Evolutionary conservation across 2,797 vertebrate genomes (phyloP), one percentile per base, ranked within the genome.

Genomic region (Enteromius unitaeniatus): DNA sequence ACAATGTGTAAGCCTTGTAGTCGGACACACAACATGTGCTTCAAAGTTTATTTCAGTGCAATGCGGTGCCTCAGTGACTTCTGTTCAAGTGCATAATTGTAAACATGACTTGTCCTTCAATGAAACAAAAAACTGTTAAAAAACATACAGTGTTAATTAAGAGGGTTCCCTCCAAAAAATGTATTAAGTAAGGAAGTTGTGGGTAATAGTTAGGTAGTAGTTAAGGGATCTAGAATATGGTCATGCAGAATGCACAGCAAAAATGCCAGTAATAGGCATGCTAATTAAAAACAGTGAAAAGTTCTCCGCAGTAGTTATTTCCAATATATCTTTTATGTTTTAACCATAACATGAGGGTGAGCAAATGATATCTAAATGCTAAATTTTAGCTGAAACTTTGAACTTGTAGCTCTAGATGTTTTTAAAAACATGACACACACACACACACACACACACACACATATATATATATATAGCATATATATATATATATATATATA

Each of bases 51-150:
- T 37, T 37, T 21, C 3, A 9, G 11, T 45, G 76, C 37, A 55
- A 23, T 5, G 76, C 82, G 17, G 80, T 84, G 85, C 84, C 88
- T 84, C 84, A 74, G 42, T 37, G 23, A 21, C 26, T 86, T 80
- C 15, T 40, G 21, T 42, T 69, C n/a, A 76, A 58, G 74, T 58
- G 53, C 31, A 17, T 76, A 76, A 60, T 42, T 76, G 34, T 76
- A 58, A 26, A 58, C 34, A 55, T 55, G 72, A 21, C 55, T 42
- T 42, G 42, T 42, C 2, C 9, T 42, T 42, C 10, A 11, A 11
- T 42, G 42, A 42, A 42, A 42, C 42, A 40, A 42, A 42, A 3
- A 42, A 42, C 9, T 42, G 9, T 42, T 10, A 10, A 42, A 10
- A 42, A 9, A 10, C 40, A 42, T 42, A 42, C 40, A 42, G 42